Conservation (phyloP, 2,888 invertebrate genomes). For the Trichogramma dendrolimi region DNA sequence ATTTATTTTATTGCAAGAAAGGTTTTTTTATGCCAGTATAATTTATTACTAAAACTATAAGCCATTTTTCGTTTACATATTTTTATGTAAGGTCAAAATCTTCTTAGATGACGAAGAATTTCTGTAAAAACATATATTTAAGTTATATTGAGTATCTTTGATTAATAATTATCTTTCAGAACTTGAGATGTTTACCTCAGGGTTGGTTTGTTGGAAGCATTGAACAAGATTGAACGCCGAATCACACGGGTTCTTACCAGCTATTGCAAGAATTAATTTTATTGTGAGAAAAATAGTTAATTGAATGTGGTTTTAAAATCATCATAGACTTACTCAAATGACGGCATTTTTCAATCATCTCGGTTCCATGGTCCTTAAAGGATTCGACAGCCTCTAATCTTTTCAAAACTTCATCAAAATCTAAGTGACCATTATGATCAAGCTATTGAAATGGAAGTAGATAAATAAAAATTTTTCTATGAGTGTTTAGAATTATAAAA, state of each 20-base stretch:
- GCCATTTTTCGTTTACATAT: no score
- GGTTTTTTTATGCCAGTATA: no score
- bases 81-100: no score
- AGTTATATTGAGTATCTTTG: no score
- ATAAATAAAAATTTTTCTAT: not conserved
- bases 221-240: constrained; percentile 13
- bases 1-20: no score
- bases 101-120: no score
- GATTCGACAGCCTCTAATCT: constrained; percentile 11
- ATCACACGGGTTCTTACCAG: constrained; percentile 1
- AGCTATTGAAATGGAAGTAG: constrained; percentile 7
- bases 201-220: not conserved
- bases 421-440: constrained; percentile 20
- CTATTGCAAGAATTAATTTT: not conserved
- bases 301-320: no score
- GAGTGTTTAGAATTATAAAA: not conserved
- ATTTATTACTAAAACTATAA: no score
- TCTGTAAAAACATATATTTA: no score
- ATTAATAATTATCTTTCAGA: no score
- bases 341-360: constrained; percentile 22
- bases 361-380: constrained; percentile 17
- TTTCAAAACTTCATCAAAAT: constrained; percentile 13
- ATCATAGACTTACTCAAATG: constrained; percentile 14
- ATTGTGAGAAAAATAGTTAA: not conserved
- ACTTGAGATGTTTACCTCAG: no score